These are phyloP conservation scores for Orchestes rusci DNA, from an alignment of 2,888 invertebrate genomes.

Conservation along the genomic window DNA sequence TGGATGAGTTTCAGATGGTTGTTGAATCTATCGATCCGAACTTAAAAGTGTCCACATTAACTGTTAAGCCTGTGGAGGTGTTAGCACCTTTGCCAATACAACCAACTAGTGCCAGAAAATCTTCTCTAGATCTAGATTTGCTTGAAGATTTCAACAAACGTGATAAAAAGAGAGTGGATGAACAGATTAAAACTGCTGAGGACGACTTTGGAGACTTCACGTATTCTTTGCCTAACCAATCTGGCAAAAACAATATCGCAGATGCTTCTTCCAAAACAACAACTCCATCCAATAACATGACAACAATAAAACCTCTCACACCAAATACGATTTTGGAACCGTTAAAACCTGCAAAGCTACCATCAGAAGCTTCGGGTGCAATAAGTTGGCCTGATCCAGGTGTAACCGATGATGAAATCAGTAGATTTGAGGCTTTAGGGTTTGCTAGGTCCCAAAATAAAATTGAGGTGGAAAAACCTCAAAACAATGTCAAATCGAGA, in stretches of 20 bases:
- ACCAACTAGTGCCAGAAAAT: background rate
- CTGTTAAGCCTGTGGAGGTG: conserved; percentile 12
- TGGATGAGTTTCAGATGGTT: conserved; percentile 21
- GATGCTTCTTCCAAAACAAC: background rate
- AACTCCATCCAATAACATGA: background rate
- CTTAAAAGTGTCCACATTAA: background rate
- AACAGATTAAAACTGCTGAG: conserved; percentile 27
- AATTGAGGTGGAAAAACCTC: conserved; percentile 6
- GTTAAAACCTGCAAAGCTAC: conserved; percentile 30
- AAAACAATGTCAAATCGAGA: background rate
- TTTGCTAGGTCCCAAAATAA: conserved; percentile 26
- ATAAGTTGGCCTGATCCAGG: conserved; percentile 61
- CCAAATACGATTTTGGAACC: conserved; percentile 24
- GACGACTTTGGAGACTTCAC: conserved; percentile 44
- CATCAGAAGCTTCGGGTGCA: conserved; percentile 37
- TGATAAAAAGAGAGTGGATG: too few relatives aligned
- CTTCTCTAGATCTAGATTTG: too few relatives aligned
- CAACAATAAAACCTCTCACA: conserved; percentile 1
- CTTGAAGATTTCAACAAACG: too few relatives aligned
- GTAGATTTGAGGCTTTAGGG: conserved; percentile 35
- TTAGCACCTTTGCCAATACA: background rate
- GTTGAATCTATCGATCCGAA: conserved; percentile 11
- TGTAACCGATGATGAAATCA: conserved; percentile 40
- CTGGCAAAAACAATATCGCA: conserved; percentile 22
- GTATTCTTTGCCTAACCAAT: conserved; percentile 26